phyloP scores from a whole-genome alignment of 2,888 invertebrate species.

The Ormia ochracea region DNA sequence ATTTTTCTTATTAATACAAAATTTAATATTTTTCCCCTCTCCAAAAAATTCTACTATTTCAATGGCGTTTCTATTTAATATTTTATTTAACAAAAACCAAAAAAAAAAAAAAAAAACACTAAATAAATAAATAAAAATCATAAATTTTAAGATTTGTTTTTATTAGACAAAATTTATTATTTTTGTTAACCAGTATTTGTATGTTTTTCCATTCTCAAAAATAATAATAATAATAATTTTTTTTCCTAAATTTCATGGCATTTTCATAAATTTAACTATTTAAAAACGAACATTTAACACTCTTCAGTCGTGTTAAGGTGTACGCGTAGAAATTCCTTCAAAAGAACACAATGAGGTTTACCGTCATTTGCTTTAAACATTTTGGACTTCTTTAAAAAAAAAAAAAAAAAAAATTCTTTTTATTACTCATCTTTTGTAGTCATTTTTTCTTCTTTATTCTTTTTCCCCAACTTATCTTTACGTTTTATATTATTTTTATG shows the following conservation, averaged over 20 bases:
- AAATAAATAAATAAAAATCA: too few species aligned
- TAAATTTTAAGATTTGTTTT: constrained; percentile 59
- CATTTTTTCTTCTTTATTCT: not conserved
- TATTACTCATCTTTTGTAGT: constrained; percentile 49
- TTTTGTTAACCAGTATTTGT: constrained; percentile 21
- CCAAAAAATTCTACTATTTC: too few species aligned
- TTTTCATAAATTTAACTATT: constrained; percentile 49
- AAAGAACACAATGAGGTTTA: not conserved
- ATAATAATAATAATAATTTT: not conserved
- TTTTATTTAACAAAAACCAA: constrained; percentile 5
- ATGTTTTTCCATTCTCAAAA: constrained; percentile 1
- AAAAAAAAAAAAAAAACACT: not conserved
- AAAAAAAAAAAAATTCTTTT: constrained; percentile 9
- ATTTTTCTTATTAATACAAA: constrained; percentile 8
- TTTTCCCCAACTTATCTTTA: not conserved
- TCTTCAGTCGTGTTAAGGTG: constrained; percentile 3
- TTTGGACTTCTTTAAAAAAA: not conserved
- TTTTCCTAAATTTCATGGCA: constrained; percentile 14
- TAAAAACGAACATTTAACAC: constrained; percentile 38
- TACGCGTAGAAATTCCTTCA: not conserved
- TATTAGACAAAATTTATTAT: constrained; percentile 42
- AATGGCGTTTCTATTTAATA: too few species aligned
- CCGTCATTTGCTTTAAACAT: not conserved
- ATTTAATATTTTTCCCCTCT: constrained; percentile 19
- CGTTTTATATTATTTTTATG: constrained; percentile 44